Conservation (phyloP, 1,140 invertebrate genomes). For the Drosophila orosa region DNA sequence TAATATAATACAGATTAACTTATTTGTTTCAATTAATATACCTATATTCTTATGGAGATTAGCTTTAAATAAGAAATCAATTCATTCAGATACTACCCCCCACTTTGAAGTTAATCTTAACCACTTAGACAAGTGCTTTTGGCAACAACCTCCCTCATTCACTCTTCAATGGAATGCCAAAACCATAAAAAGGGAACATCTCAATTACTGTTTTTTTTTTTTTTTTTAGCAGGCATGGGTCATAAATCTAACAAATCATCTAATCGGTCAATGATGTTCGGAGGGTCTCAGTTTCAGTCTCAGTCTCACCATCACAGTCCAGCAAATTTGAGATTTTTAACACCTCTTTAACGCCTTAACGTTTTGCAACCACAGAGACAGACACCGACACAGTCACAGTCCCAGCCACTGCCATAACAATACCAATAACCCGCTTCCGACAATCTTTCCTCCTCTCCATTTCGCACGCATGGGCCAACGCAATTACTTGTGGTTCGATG, state of each 20-base stretch:
- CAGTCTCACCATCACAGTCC: constrained; percentile 28
- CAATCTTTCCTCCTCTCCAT: constrained; percentile 28
- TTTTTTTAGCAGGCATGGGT: constrained; percentile 31
- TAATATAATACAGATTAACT: background rate
- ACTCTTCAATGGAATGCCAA: constrained; percentile 2
- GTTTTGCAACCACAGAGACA: constrained; percentile 57
- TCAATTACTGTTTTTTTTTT: constrained; percentile 37
- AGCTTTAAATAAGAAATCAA: background rate
- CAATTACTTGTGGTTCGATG: constrained; percentile 63
- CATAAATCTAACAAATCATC: constrained; percentile 63
- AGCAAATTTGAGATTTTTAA: constrained; percentile 48
- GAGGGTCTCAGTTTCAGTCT: background rate
- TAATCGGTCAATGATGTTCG: constrained; percentile 44
- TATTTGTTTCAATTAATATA: too few relatives aligned
- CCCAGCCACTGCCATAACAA: constrained; percentile 2
- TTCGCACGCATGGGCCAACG: constrained; percentile 57
- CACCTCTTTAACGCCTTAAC: constrained; percentile 67
- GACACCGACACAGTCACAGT: background rate
- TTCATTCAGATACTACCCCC: too few relatives aligned
- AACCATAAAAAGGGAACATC: constrained; percentile 26
- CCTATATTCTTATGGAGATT: too few relatives aligned
- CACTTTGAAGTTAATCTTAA: background rate
- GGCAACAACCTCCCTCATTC: background rate
- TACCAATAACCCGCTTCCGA: constrained; percentile 51
- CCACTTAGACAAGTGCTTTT: background rate